These are phyloP conservation scores for Subacronicta megacephala DNA, from an alignment of 2,888 invertebrate species.

Conservation along the genomic window DNA sequence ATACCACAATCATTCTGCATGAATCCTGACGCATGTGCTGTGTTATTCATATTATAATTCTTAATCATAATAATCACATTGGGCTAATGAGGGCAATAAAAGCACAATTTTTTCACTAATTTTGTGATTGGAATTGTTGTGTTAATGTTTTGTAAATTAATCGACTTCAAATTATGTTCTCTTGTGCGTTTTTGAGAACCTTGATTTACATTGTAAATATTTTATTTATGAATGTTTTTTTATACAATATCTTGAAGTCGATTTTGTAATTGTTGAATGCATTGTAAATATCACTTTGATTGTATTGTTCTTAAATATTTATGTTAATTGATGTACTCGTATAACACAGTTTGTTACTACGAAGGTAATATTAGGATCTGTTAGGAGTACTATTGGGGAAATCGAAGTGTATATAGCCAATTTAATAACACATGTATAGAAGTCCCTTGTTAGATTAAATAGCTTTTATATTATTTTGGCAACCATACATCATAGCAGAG, in stretches of 20 bases:
- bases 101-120: conserved; percentile 15
- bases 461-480: conserved; percentile 62
- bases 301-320: conserved; percentile 28
- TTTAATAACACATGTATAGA: conserved; percentile 23
- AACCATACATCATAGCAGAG: conserved; percentile 65
- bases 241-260: conserved; percentile 51
- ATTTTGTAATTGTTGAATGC: conserved; percentile 45
- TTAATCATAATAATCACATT: conserved; percentile 40
- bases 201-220: conserved; percentile 2
- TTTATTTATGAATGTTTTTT: background rate
- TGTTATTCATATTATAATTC: conserved; percentile 54
- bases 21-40: conserved; percentile 77
- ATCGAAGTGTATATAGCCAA: conserved; percentile 15
- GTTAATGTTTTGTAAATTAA: conserved; percentile 34
- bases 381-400: conserved; percentile 14
- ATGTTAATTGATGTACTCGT: conserved; percentile 44
- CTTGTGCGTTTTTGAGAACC: background rate
- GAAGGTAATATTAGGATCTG: conserved; percentile 37
- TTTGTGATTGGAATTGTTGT: conserved; percentile 21
- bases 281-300: conserved; percentile 45
- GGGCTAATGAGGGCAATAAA: conserved; percentile 44
- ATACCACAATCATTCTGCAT: conserved; percentile 67
- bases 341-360: conserved; percentile 36
- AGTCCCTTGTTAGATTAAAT: conserved; percentile 24
- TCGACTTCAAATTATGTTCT: conserved; percentile 47